These are phyloP conservation scores for Tyrophagus putrescentiae DNA, from an alignment of 1,140 invertebrate species.

Conservation along the genomic window DNA sequence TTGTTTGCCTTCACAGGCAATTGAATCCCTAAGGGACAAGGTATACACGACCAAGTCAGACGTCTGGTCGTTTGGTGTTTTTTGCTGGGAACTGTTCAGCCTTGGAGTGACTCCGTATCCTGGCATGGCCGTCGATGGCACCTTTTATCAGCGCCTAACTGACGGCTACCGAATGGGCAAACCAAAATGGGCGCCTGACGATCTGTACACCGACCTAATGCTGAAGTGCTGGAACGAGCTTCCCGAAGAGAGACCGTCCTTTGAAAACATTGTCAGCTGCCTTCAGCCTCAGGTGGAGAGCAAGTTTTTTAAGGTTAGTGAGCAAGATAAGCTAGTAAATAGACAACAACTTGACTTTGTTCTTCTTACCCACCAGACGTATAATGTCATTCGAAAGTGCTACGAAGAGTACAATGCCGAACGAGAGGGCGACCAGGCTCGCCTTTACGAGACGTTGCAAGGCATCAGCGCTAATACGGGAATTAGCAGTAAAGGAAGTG, in stretches of 20 bases:
- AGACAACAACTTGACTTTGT: too few species aligned
- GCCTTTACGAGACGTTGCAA: not conserved
- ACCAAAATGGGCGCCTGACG: slow-evolving; percentile 41
- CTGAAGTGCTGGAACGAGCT: slow-evolving; percentile 59
- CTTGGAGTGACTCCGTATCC: slow-evolving; percentile 80
- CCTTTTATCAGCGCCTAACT: slow-evolving; percentile 39
- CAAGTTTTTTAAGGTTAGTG: slow-evolving; percentile 2
- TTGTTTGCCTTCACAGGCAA: slow-evolving; percentile 49
- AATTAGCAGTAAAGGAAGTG: not conserved
- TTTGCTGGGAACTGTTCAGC: slow-evolving; percentile 89
- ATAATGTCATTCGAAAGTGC: not conserved
- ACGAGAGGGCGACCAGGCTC: not conserved
- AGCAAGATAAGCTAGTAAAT: too few species aligned
- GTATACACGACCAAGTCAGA: slow-evolving; percentile 90
- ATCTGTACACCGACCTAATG: slow-evolving; percentile 64
- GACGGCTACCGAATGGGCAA: slow-evolving; percentile 47
- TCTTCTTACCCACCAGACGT: not conserved
- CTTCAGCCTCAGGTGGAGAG: not conserved
- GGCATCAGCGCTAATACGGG: too few species aligned
- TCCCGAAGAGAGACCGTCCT: slow-evolving; percentile 56
- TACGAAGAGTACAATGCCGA: not conserved
- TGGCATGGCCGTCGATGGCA: slow-evolving; percentile 51
- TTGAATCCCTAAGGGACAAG: slow-evolving; percentile 83
- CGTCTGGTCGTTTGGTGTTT: slow-evolving; percentile 85
- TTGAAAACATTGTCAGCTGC: slow-evolving; percentile 32